Conservation (phyloP, 2,113 vertebrate genomes). For the Taxidea taxus region DNA sequence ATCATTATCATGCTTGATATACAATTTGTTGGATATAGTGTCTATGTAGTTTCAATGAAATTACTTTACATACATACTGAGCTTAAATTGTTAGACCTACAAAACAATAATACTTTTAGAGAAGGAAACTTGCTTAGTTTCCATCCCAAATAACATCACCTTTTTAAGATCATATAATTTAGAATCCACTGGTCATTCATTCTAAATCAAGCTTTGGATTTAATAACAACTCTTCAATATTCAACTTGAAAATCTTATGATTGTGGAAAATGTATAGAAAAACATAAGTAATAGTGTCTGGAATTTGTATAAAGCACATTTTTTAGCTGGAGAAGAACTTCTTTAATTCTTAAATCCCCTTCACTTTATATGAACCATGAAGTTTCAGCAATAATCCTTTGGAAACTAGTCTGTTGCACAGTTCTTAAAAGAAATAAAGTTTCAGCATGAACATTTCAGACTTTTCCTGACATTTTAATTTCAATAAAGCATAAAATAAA, state of each 20-base stretch:
- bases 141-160: neutral
- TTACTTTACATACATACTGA: neutral
- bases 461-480: conserved; percentile 58
- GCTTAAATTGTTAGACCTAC: neutral
- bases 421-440: conserved; percentile 37
- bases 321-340: neutral
- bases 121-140: neutral
- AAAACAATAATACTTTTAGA: neutral
- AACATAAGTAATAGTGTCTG: neutral
- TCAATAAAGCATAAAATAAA: conserved; percentile 45
- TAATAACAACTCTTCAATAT: neutral
- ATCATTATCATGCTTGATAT: neutral
- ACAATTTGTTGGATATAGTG: neutral
- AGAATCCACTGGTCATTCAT: neutral
- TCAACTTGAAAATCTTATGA: neutral
- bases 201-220: conserved; percentile 1
- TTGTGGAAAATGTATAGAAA: neutral
- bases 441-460: neutral
- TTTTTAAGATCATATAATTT: neutral
- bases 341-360: conserved; percentile 15
- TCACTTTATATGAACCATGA: neutral
- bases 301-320: neutral
- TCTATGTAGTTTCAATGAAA: neutral
- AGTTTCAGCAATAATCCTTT: conserved; percentile 16
- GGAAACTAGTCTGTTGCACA: neutral